A percentile compares a stretch with the other conserved stretches of the same genome.
phyloP scores from a whole-genome alignment of 2,113 vertebrate genomes.

The Platichthys stellatus region DNA sequence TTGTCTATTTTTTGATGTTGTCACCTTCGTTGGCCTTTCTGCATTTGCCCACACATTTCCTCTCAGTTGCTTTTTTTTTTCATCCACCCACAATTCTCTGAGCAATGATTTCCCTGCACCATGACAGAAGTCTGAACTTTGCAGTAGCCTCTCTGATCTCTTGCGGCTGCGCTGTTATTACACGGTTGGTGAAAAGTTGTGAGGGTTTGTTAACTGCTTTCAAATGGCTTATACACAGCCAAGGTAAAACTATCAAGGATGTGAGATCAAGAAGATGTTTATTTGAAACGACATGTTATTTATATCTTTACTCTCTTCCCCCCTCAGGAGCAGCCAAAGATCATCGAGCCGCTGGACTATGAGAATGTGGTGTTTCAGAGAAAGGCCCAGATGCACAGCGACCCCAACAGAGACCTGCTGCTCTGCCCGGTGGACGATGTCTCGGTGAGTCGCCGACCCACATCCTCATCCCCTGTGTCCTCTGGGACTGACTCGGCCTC shows the following conservation, averaged over 20 bases:
- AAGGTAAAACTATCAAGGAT: neutral
- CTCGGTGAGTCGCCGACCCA: conserved; percentile 84
- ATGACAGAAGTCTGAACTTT: conserved; percentile 38
- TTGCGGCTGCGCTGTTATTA: conserved; percentile 9
- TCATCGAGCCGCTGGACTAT: conserved; percentile 96
- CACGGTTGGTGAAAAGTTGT: too few species aligned
- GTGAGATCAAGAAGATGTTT: neutral
- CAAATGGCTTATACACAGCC: neutral
- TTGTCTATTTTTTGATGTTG: neutral
- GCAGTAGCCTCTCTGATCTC: conserved; percentile 39
- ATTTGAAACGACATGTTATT: neutral
- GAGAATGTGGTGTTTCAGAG: conserved; percentile 94
- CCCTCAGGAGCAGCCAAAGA: conserved; percentile 92
- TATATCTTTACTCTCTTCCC: neutral
- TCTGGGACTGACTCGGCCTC: neutral
- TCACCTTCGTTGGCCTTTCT: neutral
- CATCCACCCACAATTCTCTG: conserved; percentile 11
- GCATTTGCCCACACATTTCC: neutral
- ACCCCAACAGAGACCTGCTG: conserved; percentile 94
- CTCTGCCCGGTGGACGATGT: conserved; percentile 95
- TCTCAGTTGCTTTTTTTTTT: neutral
- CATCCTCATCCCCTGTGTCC: neutral
- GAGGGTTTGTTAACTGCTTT: neutral
- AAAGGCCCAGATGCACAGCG: conserved; percentile 96
- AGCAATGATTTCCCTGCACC: neutral